These are phyloP conservation scores for Lepidochrysops patricia DNA, from an alignment of 2,888 invertebrate species.

Conservation along the genomic window DNA sequence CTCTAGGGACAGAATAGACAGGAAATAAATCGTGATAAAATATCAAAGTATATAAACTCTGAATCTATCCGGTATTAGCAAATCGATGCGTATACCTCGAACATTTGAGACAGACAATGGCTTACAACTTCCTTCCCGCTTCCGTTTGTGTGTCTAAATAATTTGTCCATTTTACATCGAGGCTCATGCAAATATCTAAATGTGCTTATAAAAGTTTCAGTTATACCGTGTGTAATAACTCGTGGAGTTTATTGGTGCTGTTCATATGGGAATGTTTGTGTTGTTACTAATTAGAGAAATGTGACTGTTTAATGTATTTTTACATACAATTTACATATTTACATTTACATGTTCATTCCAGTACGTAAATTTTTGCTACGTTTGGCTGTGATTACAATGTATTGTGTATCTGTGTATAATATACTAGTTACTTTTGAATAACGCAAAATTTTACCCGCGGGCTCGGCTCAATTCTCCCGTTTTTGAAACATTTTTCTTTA, in stretches of 20 bases:
- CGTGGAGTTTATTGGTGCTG: background rate
- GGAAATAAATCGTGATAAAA: background rate
- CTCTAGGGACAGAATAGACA: no score
- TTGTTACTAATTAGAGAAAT: background rate
- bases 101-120: constrained; percentile 4
- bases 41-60: no score
- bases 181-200: background rate
- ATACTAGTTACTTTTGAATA: no score
- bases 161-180: constrained; percentile 2
- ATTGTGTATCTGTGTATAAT: no score
- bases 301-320: no score
- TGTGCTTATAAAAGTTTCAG: background rate
- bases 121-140: constrained; percentile 5
- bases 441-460: no score
- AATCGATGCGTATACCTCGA: background rate
- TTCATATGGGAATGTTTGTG: background rate
- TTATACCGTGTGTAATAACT: background rate
- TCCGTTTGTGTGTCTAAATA: constrained; percentile 2
- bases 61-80: background rate
- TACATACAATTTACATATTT: no score
- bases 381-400: no score
- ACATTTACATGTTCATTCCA: no score
- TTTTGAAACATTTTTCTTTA: no score
- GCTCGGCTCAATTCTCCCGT: no score
- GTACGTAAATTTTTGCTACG: no score